A percentile compares a stretch with the other conserved stretches of the same genome.
Evolutionary conservation across 2,113 vertebrate species (phyloP).

Genomic region (Megaceryle maxima): DNA sequence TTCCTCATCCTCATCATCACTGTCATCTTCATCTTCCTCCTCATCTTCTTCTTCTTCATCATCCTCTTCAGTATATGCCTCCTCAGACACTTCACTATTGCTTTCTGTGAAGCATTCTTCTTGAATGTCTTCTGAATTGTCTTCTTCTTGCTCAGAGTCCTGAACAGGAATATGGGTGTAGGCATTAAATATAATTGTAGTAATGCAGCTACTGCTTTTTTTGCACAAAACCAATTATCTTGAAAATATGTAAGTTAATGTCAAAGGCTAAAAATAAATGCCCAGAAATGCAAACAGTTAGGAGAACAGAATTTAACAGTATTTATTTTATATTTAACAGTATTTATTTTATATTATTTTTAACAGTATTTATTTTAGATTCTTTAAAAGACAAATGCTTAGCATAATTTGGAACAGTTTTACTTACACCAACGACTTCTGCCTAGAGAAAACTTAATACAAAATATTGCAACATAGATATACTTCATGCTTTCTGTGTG

Average conservation of each 20-base stretch:
- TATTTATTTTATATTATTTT: not conserved
- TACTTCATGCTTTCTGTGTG: not conserved
- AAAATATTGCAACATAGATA: not conserved
- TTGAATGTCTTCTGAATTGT: slow-evolving; percentile 79
- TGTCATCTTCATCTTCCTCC: slow-evolving; percentile 66
- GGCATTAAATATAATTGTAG: not conserved
- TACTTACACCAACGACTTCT: not conserved
- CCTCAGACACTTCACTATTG: slow-evolving; percentile 82
- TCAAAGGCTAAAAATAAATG: not conserved
- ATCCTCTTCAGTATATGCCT: slow-evolving; percentile 69
- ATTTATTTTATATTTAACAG: not conserved
- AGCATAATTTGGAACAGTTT: not conserved
- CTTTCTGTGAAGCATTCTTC: slow-evolving; percentile 81
- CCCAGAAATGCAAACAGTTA: not conserved
- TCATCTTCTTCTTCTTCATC: slow-evolving; percentile 65
- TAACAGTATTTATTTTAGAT: not conserved
- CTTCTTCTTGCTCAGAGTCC: slow-evolving; percentile 76
- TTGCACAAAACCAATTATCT: not conserved
- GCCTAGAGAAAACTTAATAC: not conserved
- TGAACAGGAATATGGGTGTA: slow-evolving; percentile 37
- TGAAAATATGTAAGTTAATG: not conserved
- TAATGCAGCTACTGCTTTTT: not conserved
- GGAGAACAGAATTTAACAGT: not conserved
- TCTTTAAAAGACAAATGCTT: not conserved
- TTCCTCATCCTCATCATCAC: slow-evolving; percentile 67